Conservation (phyloP, 2,888 invertebrate species). For the Aphodius sticticus region DNA sequence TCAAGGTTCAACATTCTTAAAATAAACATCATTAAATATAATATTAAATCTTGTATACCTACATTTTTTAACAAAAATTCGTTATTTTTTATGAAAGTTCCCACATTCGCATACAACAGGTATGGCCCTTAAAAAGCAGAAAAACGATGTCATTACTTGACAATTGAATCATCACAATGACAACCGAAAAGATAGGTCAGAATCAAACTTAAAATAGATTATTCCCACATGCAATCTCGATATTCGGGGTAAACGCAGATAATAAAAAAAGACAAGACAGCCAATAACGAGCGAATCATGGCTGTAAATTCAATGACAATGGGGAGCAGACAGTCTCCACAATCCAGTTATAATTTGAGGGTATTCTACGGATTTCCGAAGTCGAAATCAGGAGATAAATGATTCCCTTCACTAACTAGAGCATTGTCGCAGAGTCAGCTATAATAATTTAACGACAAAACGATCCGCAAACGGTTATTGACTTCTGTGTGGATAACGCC, state of each 20-base stretch:
- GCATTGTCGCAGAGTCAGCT: slow-evolving; percentile 47
- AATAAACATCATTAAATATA: too few species aligned
- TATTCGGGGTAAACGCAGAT: neutral
- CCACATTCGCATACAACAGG: too few species aligned
- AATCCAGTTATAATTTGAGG: slow-evolving; percentile 44
- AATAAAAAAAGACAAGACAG: neutral
- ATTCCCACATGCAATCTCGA: neutral
- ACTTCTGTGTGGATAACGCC: slow-evolving; percentile 46
- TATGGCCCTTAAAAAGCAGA: too few species aligned
- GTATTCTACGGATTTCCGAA: slow-evolving; percentile 41
- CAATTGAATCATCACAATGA: too few species aligned
- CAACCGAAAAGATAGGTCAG: too few species aligned
- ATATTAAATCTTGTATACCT: too few species aligned
- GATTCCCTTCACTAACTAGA: slow-evolving; percentile 48
- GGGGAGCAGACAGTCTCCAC: slow-evolving; percentile 36
- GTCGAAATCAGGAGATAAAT: slow-evolving; percentile 44
- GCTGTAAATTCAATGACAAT: slow-evolving; percentile 22
- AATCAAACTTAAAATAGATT: neutral
- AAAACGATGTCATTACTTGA: too few species aligned
- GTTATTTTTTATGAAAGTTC: too few species aligned
- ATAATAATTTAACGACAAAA: slow-evolving; percentile 47
- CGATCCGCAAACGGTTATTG: slow-evolving; percentile 47
- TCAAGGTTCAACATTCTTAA: too few species aligned
- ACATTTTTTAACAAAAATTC: too few species aligned
- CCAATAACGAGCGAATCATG: neutral